Conservation (phyloP, 2,113 vertebrate species). For the Saguinus imperator region DNA sequence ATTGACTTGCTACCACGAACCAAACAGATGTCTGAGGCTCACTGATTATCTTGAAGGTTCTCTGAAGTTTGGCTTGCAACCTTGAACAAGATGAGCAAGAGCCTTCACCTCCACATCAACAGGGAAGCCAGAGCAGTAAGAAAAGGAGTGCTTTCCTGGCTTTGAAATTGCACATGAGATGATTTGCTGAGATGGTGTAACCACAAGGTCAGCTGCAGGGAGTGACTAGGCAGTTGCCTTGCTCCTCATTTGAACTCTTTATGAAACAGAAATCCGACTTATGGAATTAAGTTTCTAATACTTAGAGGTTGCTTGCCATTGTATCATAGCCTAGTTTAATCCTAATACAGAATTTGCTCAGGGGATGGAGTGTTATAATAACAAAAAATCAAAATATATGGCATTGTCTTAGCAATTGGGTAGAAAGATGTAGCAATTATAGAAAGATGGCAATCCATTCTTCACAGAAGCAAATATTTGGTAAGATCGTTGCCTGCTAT, state of each 20-base stretch:
- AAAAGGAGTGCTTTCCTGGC: not conserved
- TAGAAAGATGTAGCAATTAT: not conserved
- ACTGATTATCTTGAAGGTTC: not conserved
- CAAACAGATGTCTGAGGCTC: not conserved
- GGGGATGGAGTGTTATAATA: not conserved
- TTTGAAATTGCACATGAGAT: not conserved
- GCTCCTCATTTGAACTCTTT: not conserved
- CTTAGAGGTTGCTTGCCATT: not conserved
- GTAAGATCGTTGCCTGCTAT: not conserved
- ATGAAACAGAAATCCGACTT: not conserved
- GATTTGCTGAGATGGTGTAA: not conserved
- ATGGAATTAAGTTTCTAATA: not conserved
- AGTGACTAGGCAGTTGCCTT: not conserved
- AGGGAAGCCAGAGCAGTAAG: not conserved
- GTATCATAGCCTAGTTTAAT: not conserved
- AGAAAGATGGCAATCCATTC: not conserved
- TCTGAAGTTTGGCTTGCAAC: not conserved
- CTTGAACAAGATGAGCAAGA: not conserved
- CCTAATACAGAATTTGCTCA: not conserved
- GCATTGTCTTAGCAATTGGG: not conserved
- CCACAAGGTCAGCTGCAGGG: accelerated
- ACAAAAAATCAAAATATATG: not conserved
- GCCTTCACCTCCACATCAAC: not conserved
- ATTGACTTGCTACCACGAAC: not conserved
- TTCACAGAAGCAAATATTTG: slow-evolving; percentile 21